phyloP scores from a whole-genome alignment of 2,797 vertebrate species.

The Antrozous pallidus region DNA sequence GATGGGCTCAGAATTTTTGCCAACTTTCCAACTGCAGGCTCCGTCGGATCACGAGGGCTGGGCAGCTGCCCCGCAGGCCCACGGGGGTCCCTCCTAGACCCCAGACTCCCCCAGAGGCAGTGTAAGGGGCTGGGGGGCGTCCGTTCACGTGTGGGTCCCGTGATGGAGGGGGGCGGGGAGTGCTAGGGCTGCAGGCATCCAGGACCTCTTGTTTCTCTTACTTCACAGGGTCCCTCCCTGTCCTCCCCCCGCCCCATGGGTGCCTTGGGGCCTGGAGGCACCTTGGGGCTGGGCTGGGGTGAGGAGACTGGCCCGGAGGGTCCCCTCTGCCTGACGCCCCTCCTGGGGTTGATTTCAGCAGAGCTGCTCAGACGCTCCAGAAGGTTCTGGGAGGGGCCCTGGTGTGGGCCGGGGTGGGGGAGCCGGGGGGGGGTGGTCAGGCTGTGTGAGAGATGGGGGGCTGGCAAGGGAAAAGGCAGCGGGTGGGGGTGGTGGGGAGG shows the following conservation, averaged over 20 bases:
- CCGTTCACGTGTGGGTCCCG: fast-evolving
- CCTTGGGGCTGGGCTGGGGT: background rate
- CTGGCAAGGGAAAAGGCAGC: fast-evolving
- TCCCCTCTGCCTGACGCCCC: background rate
- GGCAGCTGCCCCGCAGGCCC: background rate
- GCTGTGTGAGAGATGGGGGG: background rate
- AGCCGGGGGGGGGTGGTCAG: background rate
- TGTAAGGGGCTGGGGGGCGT: fast-evolving
- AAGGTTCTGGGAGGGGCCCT: background rate
- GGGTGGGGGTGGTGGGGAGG: fast-evolving
- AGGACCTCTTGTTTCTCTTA: background rate
- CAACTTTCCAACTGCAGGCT: no score
- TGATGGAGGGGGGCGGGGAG: background rate
- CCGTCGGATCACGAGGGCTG: no score
- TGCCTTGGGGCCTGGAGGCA: background rate
- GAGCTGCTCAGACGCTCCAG: background rate
- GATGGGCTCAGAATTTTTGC: no score
- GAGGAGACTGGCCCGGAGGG: background rate
- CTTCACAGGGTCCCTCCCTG: no score
- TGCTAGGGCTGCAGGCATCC: background rate
- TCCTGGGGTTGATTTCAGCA: background rate
- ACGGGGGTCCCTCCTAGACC: background rate
- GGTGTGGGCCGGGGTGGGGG: background rate
- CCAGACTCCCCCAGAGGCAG: background rate
- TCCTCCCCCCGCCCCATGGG: no score